phyloP scores from a whole-genome alignment of 1,140 invertebrate genomes.

The Myzus persicae region DNA sequence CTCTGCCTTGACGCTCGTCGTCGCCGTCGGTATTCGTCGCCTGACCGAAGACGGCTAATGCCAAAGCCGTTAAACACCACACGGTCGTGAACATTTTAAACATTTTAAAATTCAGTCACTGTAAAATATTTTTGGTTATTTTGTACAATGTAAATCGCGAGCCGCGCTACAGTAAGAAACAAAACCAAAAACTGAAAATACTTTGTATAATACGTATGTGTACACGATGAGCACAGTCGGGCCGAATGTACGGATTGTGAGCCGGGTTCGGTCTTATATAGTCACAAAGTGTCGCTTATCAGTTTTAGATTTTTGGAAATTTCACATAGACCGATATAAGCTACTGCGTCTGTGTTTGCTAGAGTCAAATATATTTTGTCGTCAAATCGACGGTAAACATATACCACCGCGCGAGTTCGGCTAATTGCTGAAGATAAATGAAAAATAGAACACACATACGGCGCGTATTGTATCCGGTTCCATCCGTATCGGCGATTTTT shows the following conservation, averaged over 20 bases:
- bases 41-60: not conserved
- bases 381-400: not conserved
- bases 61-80: not conserved
- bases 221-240: not conserved
- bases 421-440: conserved; percentile 17
- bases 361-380: not conserved
- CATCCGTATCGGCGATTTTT: not conserved
- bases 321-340: not conserved
- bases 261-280: not conserved
- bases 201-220: not conserved
- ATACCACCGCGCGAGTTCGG: not conserved
- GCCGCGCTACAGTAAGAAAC: not conserved
- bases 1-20: conserved; percentile 1
- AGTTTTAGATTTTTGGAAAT: not conserved
- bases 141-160: not conserved
- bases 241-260: not conserved
- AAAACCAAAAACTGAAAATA: not conserved
- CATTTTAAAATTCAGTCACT: not conserved
- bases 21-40: not conserved
- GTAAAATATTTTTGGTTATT: not conserved
- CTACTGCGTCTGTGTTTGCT: not conserved
- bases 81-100: not conserved
- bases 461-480: not conserved
- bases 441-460: not conserved
- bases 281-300: not conserved